Conservation (phyloP, 2,888 invertebrate species). For the Diadegma fenestrale region DNA sequence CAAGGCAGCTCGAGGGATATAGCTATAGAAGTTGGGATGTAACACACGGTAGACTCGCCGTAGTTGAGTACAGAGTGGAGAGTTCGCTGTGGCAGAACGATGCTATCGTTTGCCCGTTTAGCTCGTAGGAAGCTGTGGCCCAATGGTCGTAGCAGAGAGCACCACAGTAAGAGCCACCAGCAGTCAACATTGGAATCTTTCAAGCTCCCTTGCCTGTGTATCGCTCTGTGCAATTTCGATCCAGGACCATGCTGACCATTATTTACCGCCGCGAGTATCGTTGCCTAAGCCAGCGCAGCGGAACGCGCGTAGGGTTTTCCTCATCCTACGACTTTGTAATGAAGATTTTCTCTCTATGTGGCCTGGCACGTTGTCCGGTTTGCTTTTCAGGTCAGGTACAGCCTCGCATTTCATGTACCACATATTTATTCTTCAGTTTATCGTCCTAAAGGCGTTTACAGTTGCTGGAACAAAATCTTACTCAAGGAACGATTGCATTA, state of each 20-base stretch:
- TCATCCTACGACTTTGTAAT: constrained; percentile 24
- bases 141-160: constrained; percentile 64
- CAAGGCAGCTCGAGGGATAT: constrained; percentile 22
- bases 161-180: constrained; percentile 35
- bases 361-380: constrained; percentile 33
- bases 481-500: no score
- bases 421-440: no score
- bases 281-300: constrained; percentile 38
- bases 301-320: constrained; percentile 39
- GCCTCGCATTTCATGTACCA: not conserved
- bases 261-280: constrained; percentile 49
- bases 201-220: constrained; percentile 39
- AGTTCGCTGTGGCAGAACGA: constrained; percentile 57
- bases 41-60: constrained; percentile 24
- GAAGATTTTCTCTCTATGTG: constrained; percentile 21
- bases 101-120: constrained; percentile 70
- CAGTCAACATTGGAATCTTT: constrained; percentile 30
- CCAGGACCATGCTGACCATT: constrained; percentile 55
- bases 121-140: constrained; percentile 70
- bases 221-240: constrained; percentile 65
- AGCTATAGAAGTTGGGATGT: not conserved
- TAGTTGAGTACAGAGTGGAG: constrained; percentile 11
- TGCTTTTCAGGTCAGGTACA: constrained; percentile 54
- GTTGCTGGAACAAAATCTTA: no score
- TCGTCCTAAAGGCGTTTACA: no score